A percentile compares a stretch with the other conserved stretches of the same genome.
Conservation (phyloP, 30 jellyfish, hydroid and myxozoan genomes). For the Turritopsis rubra region DNA sequence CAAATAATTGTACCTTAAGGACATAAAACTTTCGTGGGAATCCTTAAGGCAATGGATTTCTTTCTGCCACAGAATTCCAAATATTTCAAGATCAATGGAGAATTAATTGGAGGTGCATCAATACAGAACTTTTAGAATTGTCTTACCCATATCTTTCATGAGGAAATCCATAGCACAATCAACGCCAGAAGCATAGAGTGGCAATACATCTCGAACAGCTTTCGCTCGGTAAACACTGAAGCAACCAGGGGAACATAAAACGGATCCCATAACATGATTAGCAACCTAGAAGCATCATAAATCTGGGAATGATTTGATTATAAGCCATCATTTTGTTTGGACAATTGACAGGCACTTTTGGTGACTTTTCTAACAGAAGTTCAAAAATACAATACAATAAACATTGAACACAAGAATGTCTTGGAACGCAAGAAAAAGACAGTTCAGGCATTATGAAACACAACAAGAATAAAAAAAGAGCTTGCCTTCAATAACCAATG, state of each 20-base stretch:
- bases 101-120: neutral
- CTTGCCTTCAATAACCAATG: constrained; percentile 80
- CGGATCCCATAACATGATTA: constrained; percentile 86
- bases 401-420: neutral
- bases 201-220: constrained; percentile 80
- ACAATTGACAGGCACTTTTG: too few relatives aligned
- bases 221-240: constrained; percentile 91
- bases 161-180: constrained; percentile 86
- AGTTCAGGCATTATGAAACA: neutral
- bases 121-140: too few relatives aligned
- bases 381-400: neutral
- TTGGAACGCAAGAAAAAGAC: too few relatives aligned
- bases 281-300: constrained; percentile 62
- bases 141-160: constrained; percentile 89
- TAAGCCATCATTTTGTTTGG: neutral
- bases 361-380: too few relatives aligned
- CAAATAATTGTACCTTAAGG: too few relatives aligned
- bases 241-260: constrained; percentile 94
- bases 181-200: constrained; percentile 67
- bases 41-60: too few relatives aligned
- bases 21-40: too few relatives aligned
- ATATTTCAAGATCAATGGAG: too few relatives aligned
- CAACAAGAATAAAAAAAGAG: neutral
- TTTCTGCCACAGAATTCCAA: too few relatives aligned
- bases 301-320: neutral